A percentile compares a stretch with the other conserved stretches of the same genome.
Conservation (phyloP, 2,888 invertebrate genomes). For the Plutella xylostella region DNA sequence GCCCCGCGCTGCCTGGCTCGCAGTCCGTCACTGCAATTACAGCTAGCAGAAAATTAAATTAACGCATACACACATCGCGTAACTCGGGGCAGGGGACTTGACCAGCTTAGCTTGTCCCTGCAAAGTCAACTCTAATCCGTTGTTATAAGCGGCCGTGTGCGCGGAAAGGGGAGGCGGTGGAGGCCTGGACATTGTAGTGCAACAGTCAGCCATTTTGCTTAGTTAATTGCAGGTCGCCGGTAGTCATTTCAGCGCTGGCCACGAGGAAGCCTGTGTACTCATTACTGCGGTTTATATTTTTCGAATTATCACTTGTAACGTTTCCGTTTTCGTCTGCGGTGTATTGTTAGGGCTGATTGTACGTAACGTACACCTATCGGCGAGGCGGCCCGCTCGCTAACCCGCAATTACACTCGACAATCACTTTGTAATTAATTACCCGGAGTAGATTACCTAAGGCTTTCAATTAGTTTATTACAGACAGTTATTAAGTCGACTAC, state of each 20-base stretch:
- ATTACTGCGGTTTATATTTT: slow-evolving; percentile 63
- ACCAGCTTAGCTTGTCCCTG: slow-evolving; percentile 32
- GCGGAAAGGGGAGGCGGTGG: slow-evolving; percentile 1
- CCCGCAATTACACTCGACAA: slow-evolving; percentile 1
- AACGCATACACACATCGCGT: slow-evolving; percentile 59
- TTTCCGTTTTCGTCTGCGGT: slow-evolving; percentile 45
- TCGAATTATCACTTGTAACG: slow-evolving; percentile 64
- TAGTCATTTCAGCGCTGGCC: slow-evolving; percentile 56
- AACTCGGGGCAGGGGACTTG: slow-evolving; percentile 39
- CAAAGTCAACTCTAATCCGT: neutral
- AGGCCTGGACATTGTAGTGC: slow-evolving; percentile 23
- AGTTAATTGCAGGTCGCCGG: slow-evolving; percentile 53
- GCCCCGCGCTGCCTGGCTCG: slow-evolving; percentile 27
- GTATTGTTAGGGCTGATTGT: slow-evolving; percentile 50
- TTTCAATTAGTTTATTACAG: neutral
- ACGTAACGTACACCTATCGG: slow-evolving; percentile 19
- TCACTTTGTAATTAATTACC: slow-evolving; percentile 2
- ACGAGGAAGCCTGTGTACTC: slow-evolving; percentile 49
- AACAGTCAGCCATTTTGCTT: slow-evolving; percentile 63
- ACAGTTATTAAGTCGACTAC: too few relatives aligned
- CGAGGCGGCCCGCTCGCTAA: slow-evolving; percentile 1
- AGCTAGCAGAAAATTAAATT: slow-evolving; percentile 67
- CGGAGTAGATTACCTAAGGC: too few relatives aligned
- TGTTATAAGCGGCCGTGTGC: neutral
- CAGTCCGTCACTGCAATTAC: slow-evolving; percentile 47